A percentile compares a stretch with the other conserved stretches of the same genome.
Conservation (phyloP, 2,888 invertebrate genomes). For the Epirrhoe alternata region DNA sequence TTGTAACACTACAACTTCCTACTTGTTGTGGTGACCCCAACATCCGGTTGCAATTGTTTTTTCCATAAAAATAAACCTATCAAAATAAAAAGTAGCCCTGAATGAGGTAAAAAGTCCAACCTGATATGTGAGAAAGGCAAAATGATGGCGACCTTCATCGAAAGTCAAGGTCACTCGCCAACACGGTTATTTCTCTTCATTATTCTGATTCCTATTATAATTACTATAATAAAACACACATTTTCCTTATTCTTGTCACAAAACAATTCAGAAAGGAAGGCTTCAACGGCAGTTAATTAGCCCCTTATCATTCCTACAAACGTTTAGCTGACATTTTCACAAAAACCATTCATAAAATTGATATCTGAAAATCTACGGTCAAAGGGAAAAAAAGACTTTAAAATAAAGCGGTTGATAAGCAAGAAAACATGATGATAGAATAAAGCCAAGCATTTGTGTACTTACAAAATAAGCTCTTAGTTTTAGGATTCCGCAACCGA, state of each 20-base stretch:
- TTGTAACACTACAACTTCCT: too few relatives aligned
- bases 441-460: not conserved
- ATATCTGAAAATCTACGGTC: conserved; percentile 40
- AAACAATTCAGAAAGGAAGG: conserved; percentile 25
- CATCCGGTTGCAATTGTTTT: too few relatives aligned
- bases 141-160: too few relatives aligned
- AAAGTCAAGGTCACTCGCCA: not conserved
- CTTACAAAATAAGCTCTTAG: not conserved
- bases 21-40: too few relatives aligned
- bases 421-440: conserved; percentile 47
- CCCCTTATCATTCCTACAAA: conserved; percentile 27
- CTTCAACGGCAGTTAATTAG: conserved; percentile 26
- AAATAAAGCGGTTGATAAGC: conserved; percentile 59
- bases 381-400: conserved; percentile 54
- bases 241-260: conserved; percentile 21
- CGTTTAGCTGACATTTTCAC: conserved; percentile 16
- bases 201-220: not conserved
- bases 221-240: conserved; percentile 1
- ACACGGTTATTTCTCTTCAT: not conserved
- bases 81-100: too few relatives aligned
- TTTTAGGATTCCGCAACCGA: too few relatives aligned
- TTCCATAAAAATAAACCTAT: too few relatives aligned
- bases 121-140: too few relatives aligned
- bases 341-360: conserved; percentile 25
- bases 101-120: too few relatives aligned